Percentiles rank a stretch among this genome's conserved stretches.
Evolutionary conservation across 2,797 vertebrate species (phyloP).

Genomic region (Eupleurogrammus muticus): DNA sequence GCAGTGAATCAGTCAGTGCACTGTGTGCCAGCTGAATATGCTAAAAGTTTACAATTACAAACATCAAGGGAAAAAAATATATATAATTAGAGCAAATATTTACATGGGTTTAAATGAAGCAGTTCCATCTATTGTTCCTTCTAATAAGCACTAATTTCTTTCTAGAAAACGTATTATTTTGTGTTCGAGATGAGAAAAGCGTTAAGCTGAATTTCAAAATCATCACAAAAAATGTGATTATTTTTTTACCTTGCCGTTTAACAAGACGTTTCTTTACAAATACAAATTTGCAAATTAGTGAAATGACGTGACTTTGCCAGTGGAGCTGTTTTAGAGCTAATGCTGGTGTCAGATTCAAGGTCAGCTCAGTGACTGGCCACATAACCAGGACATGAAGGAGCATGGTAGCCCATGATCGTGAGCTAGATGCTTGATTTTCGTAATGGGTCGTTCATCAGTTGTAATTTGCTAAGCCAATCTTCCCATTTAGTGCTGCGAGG

Average conservation of each 20-base stretch:
- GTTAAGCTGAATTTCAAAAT: neutral
- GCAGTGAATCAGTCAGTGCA: neutral
- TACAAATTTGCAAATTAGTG: neutral
- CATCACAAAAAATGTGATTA: neutral
- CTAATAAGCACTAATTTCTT: neutral
- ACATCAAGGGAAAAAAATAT: too few species aligned
- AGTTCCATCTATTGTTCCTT: neutral
- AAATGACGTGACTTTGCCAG: neutral
- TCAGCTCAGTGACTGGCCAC: constrained; percentile 30
- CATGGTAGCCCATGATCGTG: constrained; percentile 38
- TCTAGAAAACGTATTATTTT: neutral
- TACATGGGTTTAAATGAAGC: neutral
- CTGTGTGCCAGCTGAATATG: constrained; percentile 1
- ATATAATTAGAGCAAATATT: neutral
- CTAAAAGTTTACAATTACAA: too few species aligned
- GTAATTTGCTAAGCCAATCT: constrained; percentile 69
- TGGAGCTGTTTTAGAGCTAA: neutral
- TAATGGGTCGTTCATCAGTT: constrained; percentile 67
- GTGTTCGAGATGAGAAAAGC: neutral
- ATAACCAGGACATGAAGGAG: constrained; percentile 30
- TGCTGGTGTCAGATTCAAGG: constrained; percentile 23
- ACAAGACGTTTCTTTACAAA: neutral
- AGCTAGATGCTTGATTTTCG: constrained; percentile 56
- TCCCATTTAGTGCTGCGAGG: constrained; percentile 60
- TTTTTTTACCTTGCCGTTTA: neutral